A percentile compares a stretch with the other conserved stretches of the same genome.
Conservation (phyloP, 2,113 vertebrate species). For the Pandion haliaetus region DNA sequence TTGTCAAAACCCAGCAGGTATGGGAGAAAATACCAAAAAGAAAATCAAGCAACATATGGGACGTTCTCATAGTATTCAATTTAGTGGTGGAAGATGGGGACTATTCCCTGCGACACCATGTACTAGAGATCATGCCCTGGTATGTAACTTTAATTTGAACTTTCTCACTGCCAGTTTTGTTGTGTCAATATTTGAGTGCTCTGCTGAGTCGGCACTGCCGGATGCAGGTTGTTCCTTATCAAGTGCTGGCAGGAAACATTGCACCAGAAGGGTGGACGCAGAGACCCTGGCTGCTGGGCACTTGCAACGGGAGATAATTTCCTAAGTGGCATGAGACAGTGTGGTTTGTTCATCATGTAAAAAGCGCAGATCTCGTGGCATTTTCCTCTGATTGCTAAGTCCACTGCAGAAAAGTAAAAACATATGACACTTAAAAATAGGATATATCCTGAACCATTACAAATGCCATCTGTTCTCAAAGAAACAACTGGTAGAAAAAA, state of each 20-base stretch:
- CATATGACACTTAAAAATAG: slow-evolving; percentile 64
- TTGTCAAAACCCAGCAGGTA: not conserved
- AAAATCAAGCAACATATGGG: not conserved
- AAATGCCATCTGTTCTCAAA: slow-evolving; percentile 54
- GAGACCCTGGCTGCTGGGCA: not conserved
- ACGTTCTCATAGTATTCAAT: not conserved
- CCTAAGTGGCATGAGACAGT: not conserved
- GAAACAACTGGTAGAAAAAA: slow-evolving; percentile 58
- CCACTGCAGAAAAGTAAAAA: slow-evolving; percentile 46
- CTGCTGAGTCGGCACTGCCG: slow-evolving; percentile 31
- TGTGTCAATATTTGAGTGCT: not conserved
- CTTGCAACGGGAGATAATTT: slow-evolving; percentile 36
- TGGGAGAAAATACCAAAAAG: not conserved
- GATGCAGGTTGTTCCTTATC: slow-evolving; percentile 48
- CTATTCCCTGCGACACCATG: not conserved
- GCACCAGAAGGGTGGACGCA: slow-evolving; percentile 34
- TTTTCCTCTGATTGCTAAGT: slow-evolving; percentile 32
- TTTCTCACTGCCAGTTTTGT: not conserved
- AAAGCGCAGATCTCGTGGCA: not conserved
- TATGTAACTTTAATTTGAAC: not conserved
- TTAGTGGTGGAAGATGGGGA: not conserved
- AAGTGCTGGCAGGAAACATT: slow-evolving; percentile 7
- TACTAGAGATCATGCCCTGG: not conserved
- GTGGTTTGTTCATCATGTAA: not conserved
- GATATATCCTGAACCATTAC: slow-evolving; percentile 27